Base-by-base conservation (phyloP, 2,888 invertebrate species). In the Melinaea menophilus region DNA sequence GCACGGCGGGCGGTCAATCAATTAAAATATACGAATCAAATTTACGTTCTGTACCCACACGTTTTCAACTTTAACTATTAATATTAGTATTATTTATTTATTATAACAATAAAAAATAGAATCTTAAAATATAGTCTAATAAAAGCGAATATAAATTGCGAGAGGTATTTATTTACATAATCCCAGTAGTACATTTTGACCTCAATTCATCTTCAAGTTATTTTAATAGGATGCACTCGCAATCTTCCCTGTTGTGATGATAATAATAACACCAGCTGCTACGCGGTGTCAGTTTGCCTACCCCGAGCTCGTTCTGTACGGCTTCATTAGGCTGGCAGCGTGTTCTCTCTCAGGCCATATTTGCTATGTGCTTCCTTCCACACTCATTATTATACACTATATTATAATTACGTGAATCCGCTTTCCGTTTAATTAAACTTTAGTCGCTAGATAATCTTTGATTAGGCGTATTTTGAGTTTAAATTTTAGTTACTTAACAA, bases 221-320 rank as follows among this genome's bases (percentile, higher is more conserved):
- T 69, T 64, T 65, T 64, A 66, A 69, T 67, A 67, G 61, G 47
- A 62, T 67, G 62, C 66, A 66, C 62, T 65, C 60, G 59, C 66
- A 62, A 59, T 68, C 61, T 64, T 62, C 62, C 58, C 70, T 68
- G 67, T 69, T 64, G 76, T 78, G 78, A 76, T 81, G 75, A 79
- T 79, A 80, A 81, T 81, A 83, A 82, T 85, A 85, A 81, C 78
- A 78, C 74, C 83, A 82, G 82, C 83, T 81, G 84, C 77, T 81
- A 73, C 75, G 66, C 72, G 78, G 75, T 81, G 82, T 81, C 80
- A 81, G 81, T 80, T 85, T 79, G 81, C 81, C 80, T 78, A 77
- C 82, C 3, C 80, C 82, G 31, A 31, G 46, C 7, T 9, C 77
- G 81, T 80, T 80, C 78, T 79, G 78, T 85, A 85, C 83, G 81